Evolutionary conservation across 1,140 invertebrate genomes (phyloP).

Genomic region (Tetragonula clypearis): DNA sequence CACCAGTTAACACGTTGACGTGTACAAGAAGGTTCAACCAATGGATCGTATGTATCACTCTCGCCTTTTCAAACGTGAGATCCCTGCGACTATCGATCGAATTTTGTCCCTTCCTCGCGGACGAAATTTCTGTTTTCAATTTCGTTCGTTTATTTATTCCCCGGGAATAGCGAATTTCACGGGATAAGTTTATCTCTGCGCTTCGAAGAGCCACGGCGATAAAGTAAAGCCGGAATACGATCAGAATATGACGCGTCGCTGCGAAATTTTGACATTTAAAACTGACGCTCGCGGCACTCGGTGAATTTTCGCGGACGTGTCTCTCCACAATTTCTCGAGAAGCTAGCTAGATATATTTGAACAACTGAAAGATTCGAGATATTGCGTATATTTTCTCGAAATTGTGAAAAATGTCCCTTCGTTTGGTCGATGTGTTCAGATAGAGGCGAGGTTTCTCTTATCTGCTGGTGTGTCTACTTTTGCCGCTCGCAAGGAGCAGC

Average conservation of each 20-base stretch:
- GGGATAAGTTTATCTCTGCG: too few relatives aligned
- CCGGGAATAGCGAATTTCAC: too few relatives aligned
- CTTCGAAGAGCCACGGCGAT: too few relatives aligned
- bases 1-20: slow-evolving; percentile 23
- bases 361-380: not conserved
- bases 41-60: slow-evolving; percentile 2
- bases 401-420: not conserved
- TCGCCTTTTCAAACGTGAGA: slow-evolving; percentile 9
- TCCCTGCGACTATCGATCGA: not conserved
- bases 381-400: too few relatives aligned
- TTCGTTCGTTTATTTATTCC: too few relatives aligned
- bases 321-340: too few relatives aligned
- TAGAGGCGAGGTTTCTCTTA: slow-evolving; percentile 37
- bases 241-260: too few relatives aligned
- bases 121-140: too few relatives aligned
- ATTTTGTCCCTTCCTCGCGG: not conserved
- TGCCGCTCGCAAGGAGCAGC: not conserved
- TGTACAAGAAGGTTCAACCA: slow-evolving; percentile 15
- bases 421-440: not conserved
- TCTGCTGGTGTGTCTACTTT: slow-evolving; percentile 10
- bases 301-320: too few relatives aligned
- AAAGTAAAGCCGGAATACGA: too few relatives aligned
- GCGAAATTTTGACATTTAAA: too few relatives aligned
- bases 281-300: too few relatives aligned
- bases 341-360: not conserved